A percentile compares a stretch with the other conserved stretches of the same genome.
Conservation (phyloP, 2,113 vertebrate species). For the Saccopteryx bilineata region DNA sequence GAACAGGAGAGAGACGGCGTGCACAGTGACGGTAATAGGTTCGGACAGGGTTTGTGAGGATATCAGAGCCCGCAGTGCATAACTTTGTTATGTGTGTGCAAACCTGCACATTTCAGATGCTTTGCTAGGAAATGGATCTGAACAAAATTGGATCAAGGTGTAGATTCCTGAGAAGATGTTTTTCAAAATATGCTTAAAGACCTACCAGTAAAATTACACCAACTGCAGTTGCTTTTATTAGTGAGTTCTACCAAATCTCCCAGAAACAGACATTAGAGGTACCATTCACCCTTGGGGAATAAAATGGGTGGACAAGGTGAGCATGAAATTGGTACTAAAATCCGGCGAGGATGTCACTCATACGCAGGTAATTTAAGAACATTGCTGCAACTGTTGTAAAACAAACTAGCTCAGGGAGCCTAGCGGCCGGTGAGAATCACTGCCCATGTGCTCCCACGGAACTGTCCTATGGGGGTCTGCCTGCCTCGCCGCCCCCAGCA, state of each 20-base stretch:
- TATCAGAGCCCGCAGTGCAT: accelerated
- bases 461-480: background rate
- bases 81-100: background rate
- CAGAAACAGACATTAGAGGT: background rate
- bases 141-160: background rate
- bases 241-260: background rate
- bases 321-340: background rate
- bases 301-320: background rate
- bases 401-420: background rate
- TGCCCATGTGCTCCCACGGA: no score
- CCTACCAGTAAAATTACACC: background rate
- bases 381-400: background rate
- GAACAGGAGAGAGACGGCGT: background rate
- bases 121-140: background rate
- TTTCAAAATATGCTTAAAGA: background rate
- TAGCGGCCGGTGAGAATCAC: no score
- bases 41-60: background rate
- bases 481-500: background rate
- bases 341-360: background rate
- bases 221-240: background rate
- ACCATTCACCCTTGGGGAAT: background rate
- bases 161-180: background rate
- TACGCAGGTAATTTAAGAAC: background rate
- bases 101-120: background rate
- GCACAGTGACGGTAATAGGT: no score